Evolutionary conservation across 2,113 vertebrate genomes (phyloP).

Genomic region (Lophotis ruficrista): DNA sequence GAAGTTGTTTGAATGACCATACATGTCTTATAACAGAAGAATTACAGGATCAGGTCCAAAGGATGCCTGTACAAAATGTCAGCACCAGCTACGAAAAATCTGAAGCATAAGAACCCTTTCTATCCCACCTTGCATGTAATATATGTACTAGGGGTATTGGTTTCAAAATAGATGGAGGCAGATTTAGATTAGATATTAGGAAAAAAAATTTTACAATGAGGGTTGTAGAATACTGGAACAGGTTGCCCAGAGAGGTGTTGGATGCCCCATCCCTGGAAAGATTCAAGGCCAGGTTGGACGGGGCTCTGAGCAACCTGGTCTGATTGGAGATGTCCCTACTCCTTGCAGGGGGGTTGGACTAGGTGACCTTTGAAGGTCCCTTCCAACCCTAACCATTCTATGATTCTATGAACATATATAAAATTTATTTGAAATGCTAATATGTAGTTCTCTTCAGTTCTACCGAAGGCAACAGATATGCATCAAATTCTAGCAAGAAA

Average conservation of each 20-base stretch:
- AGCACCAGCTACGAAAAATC: neutral
- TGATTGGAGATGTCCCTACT: no score
- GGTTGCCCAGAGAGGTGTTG: no score
- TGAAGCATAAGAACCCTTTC: neutral
- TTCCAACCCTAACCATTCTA: no score
- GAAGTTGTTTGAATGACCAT: neutral
- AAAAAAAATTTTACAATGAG: no score
- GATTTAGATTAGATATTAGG: no score
- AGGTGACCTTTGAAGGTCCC: no score
- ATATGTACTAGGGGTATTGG: neutral
- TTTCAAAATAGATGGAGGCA: no score
- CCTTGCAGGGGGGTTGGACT: no score
- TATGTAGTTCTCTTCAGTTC: neutral
- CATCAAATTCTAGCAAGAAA: neutral
- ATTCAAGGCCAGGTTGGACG: no score
- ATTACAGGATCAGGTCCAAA: neutral
- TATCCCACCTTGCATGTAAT: neutral
- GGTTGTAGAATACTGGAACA: no score
- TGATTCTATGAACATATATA: neutral
- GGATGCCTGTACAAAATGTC: neutral
- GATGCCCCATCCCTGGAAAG: no score
- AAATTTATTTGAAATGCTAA: neutral
- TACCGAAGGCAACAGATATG: neutral
- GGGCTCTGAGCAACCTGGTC: no score
- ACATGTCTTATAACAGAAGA: neutral